Conservation (phyloP, 2,888 invertebrate species). For the Tridacna crocea region DNA sequence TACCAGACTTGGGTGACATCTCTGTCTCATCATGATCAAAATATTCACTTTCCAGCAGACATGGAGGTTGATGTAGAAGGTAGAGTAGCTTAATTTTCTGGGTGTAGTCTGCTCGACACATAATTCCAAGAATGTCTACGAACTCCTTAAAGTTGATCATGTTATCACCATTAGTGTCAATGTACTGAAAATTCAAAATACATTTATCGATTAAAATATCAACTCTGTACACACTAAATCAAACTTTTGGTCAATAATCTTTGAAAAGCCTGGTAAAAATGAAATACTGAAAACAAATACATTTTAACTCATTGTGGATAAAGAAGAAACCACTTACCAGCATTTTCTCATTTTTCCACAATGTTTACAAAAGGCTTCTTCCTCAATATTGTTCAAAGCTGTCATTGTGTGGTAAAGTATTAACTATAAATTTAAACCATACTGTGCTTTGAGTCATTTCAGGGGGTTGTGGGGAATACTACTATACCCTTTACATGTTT, state of each 20-base stretch:
- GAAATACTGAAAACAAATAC: too few relatives aligned
- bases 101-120: constrained; percentile 91
- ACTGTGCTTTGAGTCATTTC: too few relatives aligned
- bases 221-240: too few relatives aligned
- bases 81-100: constrained; percentile 94
- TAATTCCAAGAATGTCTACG: constrained; percentile 91
- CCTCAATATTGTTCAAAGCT: too few relatives aligned
- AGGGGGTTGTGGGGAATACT: too few relatives aligned
- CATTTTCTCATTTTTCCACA: background rate
- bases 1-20: constrained; percentile 73
- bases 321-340: background rate
- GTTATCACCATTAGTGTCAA: constrained; percentile 94
- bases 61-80: constrained; percentile 92
- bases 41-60: constrained; percentile 73
- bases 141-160: constrained; percentile 95
- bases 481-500: too few relatives aligned
- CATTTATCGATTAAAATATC: too few relatives aligned
- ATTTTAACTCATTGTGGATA: too few relatives aligned
- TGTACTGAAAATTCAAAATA: constrained; percentile 87
- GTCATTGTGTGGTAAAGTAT: background rate
- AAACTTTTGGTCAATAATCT: too few relatives aligned
- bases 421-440: too few relatives aligned
- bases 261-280: too few relatives aligned
- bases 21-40: constrained; percentile 53
- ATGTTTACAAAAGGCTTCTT: background rate